phyloP scores from a whole-genome alignment of 2,113 vertebrate genomes.

The Alethe diademata region DNA sequence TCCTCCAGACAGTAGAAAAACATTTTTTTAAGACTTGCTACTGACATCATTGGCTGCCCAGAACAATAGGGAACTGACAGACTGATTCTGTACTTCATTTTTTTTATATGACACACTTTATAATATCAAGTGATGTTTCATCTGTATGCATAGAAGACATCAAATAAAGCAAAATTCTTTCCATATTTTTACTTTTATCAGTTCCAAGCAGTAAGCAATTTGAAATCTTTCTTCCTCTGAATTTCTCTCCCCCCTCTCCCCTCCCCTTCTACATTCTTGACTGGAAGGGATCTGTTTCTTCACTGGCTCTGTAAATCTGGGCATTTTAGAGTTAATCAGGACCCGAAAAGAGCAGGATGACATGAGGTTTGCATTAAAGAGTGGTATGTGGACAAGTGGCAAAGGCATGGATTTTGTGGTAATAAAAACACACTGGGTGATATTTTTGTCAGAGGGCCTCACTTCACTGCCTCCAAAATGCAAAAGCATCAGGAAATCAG shows the following conservation, averaged over 20 bases:
- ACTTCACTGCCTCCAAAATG: constrained; percentile 46
- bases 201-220: background rate
- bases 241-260: background rate
- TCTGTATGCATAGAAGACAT: background rate
- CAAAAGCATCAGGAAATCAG: constrained; percentile 33
- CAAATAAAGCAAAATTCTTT: constrained; percentile 1
- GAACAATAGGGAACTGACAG: background rate
- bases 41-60: background rate
- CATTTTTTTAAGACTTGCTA: background rate
- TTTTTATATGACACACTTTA: background rate
- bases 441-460: constrained; percentile 71
- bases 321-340: constrained; percentile 73
- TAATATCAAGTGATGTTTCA: background rate
- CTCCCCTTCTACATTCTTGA: background rate
- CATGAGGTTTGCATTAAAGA: constrained; percentile 80
- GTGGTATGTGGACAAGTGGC: constrained; percentile 77
- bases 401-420: constrained; percentile 73
- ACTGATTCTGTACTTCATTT: background rate
- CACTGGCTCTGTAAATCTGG: constrained; percentile 39
- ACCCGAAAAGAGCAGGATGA: constrained; percentile 63
- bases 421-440: constrained; percentile 75
- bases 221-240: background rate
- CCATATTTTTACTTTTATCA: constrained; percentile 12
- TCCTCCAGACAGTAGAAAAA: background rate
- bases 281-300: constrained; percentile 59